These are phyloP conservation scores for Lasiurus cinereus DNA, from an alignment of 2,113 vertebrate genomes.

Conservation along the genomic window DNA sequence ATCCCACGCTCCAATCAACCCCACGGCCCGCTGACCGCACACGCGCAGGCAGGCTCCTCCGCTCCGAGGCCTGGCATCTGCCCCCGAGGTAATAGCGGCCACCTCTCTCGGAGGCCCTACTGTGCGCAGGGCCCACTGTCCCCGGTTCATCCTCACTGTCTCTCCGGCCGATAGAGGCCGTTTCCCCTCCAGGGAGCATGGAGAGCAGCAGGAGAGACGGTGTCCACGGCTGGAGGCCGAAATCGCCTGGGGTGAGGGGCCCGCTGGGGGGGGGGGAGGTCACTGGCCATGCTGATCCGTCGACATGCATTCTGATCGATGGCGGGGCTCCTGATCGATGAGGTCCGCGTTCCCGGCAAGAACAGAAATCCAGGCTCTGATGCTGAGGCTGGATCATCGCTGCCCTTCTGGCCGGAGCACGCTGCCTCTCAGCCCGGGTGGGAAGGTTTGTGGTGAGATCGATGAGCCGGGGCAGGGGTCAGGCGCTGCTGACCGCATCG, in stretches of 20 bases:
- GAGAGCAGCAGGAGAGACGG: neutral
- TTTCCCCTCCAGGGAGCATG: accelerated
- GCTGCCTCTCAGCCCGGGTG: neutral
- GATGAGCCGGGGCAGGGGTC: no score
- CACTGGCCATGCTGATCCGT: neutral
- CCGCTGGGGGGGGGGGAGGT: no score
- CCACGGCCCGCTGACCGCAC: no score
- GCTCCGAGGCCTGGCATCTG: accelerated
- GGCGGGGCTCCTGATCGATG: neutral
- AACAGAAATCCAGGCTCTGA: neutral
- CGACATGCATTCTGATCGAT: neutral
- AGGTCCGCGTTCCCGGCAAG: neutral
- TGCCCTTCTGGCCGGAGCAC: neutral
- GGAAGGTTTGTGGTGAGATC: neutral
- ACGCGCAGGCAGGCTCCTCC: neutral
- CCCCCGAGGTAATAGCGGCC: accelerated
- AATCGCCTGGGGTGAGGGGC: accelerated
- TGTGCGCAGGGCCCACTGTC: neutral
- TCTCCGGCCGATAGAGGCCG: neutral
- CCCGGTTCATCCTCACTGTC: accelerated
- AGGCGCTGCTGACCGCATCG: neutral
- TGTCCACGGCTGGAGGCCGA: accelerated
- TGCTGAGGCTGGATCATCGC: neutral
- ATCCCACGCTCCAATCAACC: neutral
- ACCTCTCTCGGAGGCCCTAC: neutral